Evolutionary conservation across 2,113 vertebrate genomes (phyloP).

Genomic region (Oryzias melastigma): DNA sequence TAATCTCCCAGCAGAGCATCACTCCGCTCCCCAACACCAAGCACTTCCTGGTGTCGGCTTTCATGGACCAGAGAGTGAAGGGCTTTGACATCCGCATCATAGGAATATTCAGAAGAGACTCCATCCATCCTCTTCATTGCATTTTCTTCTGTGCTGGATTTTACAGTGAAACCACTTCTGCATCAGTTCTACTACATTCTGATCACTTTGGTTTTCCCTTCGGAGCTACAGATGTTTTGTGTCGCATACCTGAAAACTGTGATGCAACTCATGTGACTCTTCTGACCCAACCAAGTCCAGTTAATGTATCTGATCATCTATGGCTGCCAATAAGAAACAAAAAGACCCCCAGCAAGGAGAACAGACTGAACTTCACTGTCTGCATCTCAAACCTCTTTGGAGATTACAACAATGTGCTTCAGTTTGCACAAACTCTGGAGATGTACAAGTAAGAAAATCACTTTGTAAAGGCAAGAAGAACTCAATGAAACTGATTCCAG

Average conservation of each 20-base stretch:
- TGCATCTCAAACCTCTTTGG: conserved; percentile 82
- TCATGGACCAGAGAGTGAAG: conserved; percentile 66
- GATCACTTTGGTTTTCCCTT: conserved; percentile 80
- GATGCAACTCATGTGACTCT: conserved; percentile 34
- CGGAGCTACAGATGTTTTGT: conserved; percentile 59
- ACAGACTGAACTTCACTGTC: conserved; percentile 73
- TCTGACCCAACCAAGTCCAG: background rate
- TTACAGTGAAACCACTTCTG: background rate
- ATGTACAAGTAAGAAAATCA: conserved; percentile 76
- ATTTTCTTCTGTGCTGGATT: conserved; percentile 65
- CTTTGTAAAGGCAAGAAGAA: background rate
- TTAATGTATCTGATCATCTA: rapidly evolving
- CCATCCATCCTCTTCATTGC: conserved; percentile 65
- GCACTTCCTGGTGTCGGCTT: conserved; percentile 47
- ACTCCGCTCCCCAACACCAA: conserved; percentile 62
- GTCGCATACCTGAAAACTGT: conserved; percentile 36
- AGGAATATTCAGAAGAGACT: conserved; percentile 52
- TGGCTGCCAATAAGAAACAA: conserved; percentile 62
- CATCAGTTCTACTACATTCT: conserved; percentile 33
- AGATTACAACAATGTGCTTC: conserved; percentile 79
- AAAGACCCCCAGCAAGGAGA: background rate
- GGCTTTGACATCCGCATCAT: conserved; percentile 66
- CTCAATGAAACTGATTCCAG: background rate
- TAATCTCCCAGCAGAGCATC: conserved; percentile 34
- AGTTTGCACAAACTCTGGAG: conserved; percentile 79